Percentiles rank a stretch among this genome's conserved stretches.
Evolutionary conservation across 2,888 invertebrate species (phyloP).

Genomic region (Eupithecia pulchellata): DNA sequence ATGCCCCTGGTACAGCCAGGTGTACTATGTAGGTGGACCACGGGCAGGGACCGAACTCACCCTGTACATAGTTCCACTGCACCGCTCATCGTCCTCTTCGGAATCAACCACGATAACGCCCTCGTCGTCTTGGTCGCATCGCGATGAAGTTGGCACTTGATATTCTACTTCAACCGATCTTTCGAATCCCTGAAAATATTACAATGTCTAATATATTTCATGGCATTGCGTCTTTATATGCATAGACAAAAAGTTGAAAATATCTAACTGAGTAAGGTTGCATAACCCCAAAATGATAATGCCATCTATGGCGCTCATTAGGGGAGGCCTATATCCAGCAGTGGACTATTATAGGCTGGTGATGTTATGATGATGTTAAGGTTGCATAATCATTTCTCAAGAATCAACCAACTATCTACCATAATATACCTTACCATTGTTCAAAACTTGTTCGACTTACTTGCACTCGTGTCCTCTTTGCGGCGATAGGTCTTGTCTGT

Average conservation of each 20-base stretch:
- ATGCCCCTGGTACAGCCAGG: too few relatives aligned
- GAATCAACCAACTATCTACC: background rate
- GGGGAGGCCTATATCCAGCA: too few relatives aligned
- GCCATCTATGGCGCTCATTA: too few relatives aligned
- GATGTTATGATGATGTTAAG: too few relatives aligned
- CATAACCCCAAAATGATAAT: too few relatives aligned
- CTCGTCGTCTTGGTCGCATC: conserved; percentile 94
- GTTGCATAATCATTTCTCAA: background rate
- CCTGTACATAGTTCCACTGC: conserved; percentile 85
- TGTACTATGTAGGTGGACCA: too few relatives aligned
- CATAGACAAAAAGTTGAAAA: background rate
- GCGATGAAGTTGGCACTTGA: conserved; percentile 94
- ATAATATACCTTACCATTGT: background rate
- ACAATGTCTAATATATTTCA: background rate
- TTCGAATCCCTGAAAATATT: conserved; percentile 78
- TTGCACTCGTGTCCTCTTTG: conserved; percentile 84
- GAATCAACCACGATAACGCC: conserved; percentile 91
- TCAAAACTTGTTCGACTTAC: conserved; percentile 53
- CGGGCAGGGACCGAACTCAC: too few relatives aligned
- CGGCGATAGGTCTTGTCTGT: conserved; percentile 73
- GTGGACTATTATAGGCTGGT: too few relatives aligned
- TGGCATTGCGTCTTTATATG: background rate
- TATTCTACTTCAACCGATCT: conserved; percentile 90
- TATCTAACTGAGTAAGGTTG: background rate
- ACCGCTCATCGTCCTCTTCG: conserved; percentile 90